Base-by-base conservation (phyloP, 2,888 invertebrate genomes). In the Tillus elongatus region DNA sequence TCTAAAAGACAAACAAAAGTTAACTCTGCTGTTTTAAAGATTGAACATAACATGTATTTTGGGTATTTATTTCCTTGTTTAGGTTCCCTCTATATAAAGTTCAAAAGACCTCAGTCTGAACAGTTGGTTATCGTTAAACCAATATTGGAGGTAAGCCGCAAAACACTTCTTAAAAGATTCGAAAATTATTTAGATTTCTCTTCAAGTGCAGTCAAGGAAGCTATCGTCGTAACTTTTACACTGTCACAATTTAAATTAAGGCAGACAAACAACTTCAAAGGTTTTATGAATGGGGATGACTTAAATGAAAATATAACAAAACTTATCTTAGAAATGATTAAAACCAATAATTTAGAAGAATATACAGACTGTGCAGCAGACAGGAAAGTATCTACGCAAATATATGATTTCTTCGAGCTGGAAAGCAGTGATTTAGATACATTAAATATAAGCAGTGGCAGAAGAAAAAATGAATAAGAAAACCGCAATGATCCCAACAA, bases 1-100 rank as follows among this genome's bases (percentile, higher is more conserved):
- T 38, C 30, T 44, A 28, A 24, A 16, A 29, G 35, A 30, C 15
- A 44, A 42, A 40, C 30, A 38, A 28, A 36, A 41, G 27, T 27
- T 35, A 19, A 9, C 24, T 24, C 4, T 14, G 16, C 28, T 34
- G 24, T 37, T 37, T 30, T 12, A 34, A 34, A 32, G 28, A 9
- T 30, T 37, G 12, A 30, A 33, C 9, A 33, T 42, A 6, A 40
- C 16, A 15, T 16, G 26, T 33, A 19, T n/a, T 19, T 19, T 19
- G 24, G 24, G n/a, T 19, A 19, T 19, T 19, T 19, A n/a, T 19
- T 19, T 6, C 24, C 24, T 8, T 19, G 24, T 19, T 19, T 19
- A 19, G 24, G 24, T n/a, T 19, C 24, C 6, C 24, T 19, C n/a
- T 19, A 19, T 19, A 19, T 19, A 19, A 19, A 19, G n/a, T 19